Conservation (phyloP, 2,888 invertebrate genomes). For the Heteromurus nitidus region DNA sequence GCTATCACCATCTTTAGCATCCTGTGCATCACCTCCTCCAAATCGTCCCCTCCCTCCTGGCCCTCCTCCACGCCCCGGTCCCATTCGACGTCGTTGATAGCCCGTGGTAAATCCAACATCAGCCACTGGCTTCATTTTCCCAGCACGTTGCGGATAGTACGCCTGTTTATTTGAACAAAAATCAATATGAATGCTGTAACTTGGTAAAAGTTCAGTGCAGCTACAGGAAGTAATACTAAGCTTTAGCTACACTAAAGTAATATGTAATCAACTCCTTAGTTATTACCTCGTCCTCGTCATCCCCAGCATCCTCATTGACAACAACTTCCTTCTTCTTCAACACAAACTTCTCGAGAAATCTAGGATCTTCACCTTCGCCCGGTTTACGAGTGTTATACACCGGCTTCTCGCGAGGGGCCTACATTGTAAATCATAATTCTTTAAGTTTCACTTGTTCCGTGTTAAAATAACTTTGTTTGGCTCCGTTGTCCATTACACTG, state of each 20-base stretch:
- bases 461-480: too few relatives aligned
- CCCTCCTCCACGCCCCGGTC: slow-evolving; percentile 76
- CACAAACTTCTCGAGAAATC: slow-evolving; percentile 94
- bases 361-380: slow-evolving; percentile 93
- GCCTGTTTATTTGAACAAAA: too few relatives aligned
- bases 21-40: slow-evolving; percentile 77
- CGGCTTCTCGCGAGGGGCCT: slow-evolving; percentile 85
- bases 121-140: slow-evolving; percentile 88
- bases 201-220: too few relatives aligned
- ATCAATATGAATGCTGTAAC: too few relatives aligned
- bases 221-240: too few relatives aligned
- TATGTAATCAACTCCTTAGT: too few relatives aligned
- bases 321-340: slow-evolving; percentile 83
- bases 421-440: too few relatives aligned
- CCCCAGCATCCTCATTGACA: slow-evolving; percentile 78
- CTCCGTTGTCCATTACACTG: too few relatives aligned
- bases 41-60: slow-evolving; percentile 76
- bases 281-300: slow-evolving; percentile 77
- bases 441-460: too few relatives aligned
- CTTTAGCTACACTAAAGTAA: too few relatives aligned
- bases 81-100: slow-evolving; percentile 36
- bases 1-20: slow-evolving; percentile 41
- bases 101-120: slow-evolving; percentile 74
- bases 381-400: slow-evolving; percentile 94
- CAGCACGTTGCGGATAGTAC: slow-evolving; percentile 87